Base-by-base conservation (phyloP, 2,888 invertebrate species). In the Noctua pronuba region DNA sequence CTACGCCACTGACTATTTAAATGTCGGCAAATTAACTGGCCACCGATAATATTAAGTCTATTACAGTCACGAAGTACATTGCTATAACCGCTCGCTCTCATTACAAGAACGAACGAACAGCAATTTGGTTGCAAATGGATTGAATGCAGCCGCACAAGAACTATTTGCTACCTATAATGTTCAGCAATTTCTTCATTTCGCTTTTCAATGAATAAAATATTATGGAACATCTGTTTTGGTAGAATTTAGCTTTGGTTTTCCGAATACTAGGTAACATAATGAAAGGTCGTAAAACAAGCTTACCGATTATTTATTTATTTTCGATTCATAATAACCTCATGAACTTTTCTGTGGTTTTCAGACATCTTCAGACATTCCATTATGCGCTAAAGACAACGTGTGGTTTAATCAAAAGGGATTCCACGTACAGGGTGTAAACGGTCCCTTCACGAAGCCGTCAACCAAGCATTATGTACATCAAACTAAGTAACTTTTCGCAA, bases 101-200 rank as follows among this genome's bases (percentile, higher is more conserved):
- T 95, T 94, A 94, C 93, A 92, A 93, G 88, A 87, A 91, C 90
- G 89, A 92, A 94, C 92, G 92, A 93, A 94, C 93, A 93, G 93
- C 93, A 94, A 94, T 95, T 95, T 94, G 90, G 92, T 91, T 90
- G 91, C 90, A 93, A 95, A 94, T 94, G 91, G 91, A 93, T 93
- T 90, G 91, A 92, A 92, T 92, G 93, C 91, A 90, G 91, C 86
- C 88, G 88, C 89, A 85, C 85, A 11, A 52, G 38, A 62, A 21
- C 35, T 21, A 62, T 62, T 73, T 46, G 28, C 60, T 85, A 87
- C 83, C 76, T 85, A 62, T 80, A 82, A 82, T 89, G 90, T 86
- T 91, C 91, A 93, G 92, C 92, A 92, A 93, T 93, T 91, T 92
- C 92, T 93, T 93, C 90, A 94, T 93, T 94, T 92, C 88, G 90